Evolutionary conservation across 1,140 invertebrate genomes (phyloP).

Genomic region (Macrosteles quadrilineatus): DNA sequence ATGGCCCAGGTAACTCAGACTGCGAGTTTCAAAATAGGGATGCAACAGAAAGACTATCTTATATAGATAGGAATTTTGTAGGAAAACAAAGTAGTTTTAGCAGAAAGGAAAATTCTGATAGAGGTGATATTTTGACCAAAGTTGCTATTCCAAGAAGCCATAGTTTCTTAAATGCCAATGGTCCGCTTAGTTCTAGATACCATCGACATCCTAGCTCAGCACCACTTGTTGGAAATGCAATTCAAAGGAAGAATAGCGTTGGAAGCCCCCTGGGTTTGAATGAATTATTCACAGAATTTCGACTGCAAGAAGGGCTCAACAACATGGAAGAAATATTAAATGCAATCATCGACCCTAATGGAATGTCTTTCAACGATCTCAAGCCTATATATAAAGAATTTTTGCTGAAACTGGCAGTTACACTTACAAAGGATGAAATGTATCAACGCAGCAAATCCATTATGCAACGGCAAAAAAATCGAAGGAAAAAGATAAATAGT

Average conservation of each 20-base stretch:
- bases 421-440: constrained; percentile 84
- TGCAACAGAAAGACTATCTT: background rate
- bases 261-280: constrained; percentile 70
- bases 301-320: constrained; percentile 80
- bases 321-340: constrained; percentile 86
- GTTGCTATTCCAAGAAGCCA: constrained; percentile 80
- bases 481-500: constrained; percentile 44
- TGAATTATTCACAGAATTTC: constrained; percentile 80
- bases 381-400: constrained; percentile 91
- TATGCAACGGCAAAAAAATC: constrained; percentile 79
- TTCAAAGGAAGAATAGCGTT: constrained; percentile 29
- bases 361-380: constrained; percentile 90
- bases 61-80: background rate
- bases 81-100: constrained; percentile 8
- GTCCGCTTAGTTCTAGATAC: constrained; percentile 57
- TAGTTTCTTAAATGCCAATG: constrained; percentile 72
- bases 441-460: constrained; percentile 86
- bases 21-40: background rate
- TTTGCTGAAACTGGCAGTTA: constrained; percentile 79
- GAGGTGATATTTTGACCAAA: constrained; percentile 77
- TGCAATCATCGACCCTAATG: constrained; percentile 84
- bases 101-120: constrained; percentile 12
- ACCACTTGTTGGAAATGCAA: background rate
- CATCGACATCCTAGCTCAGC: constrained; percentile 41
- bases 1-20: background rate